Evolutionary conservation across 2,113 vertebrate species (phyloP), one percentile per base, ranked within the genome.

Genomic region (Oxygymnocypris stewartii): DNA sequence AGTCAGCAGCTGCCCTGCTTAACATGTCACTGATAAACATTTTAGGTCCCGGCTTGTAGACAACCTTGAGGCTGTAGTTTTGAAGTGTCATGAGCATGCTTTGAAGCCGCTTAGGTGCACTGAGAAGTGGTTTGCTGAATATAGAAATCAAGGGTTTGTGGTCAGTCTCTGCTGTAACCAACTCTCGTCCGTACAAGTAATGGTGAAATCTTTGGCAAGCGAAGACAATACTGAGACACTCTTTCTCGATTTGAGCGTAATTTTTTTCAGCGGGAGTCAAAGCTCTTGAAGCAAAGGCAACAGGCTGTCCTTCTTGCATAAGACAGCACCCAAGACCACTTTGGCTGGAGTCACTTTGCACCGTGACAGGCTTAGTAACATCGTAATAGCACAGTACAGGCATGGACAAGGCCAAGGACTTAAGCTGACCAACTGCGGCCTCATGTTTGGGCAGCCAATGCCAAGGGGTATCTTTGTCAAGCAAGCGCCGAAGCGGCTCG

Each of bases 1-100:
- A 49, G 16, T 69, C 28, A 25, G 40, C 44, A 25, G 80, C 47
- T 49, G 57, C 84, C 73, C 61, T 82, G 40, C 79, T 89, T 0
- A 88, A 44, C 31, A 85, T 90, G 42, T 90, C 84, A 67, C 88
- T 86, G 18, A 89, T 82, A 11, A 74, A 86, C 79, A 88, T 89
- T 14, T 85, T 79, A 23, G 84, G 35, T 18, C 86, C 84, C 3
- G 84, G 73, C 74, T 88, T 89, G 63, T 90, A 87, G 31, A 86
- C 79, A 40, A 79, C 67, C 11, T 82, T 78, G 4, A 90, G 81
- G 44, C 18, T 35, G 81, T 88, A 86, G 81, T 63, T 59, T 54
- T 90, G 87, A 18, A 90, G 28, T 31, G 28, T 31, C 28, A 31
- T 31, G 28, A 31, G 28, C 28, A 31, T 31, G 28, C 28, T 31